phyloP scores from a whole-genome alignment of 2,888 invertebrate species.

The Eupithecia abbreviata region DNA sequence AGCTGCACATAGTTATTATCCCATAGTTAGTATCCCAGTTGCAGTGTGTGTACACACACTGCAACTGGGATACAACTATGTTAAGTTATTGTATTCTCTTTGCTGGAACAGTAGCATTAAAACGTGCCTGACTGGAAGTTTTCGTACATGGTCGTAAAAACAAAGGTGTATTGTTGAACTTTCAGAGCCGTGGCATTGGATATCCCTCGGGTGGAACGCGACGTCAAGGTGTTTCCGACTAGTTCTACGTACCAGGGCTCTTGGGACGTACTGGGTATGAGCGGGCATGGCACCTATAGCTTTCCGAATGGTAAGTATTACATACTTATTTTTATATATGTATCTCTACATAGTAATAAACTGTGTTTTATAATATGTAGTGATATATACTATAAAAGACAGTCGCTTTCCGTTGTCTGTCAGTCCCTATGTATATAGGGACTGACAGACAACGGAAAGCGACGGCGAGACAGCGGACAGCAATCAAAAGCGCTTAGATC shows the following conservation, averaged over 20 bases:
- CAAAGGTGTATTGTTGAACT: constrained; percentile 3
- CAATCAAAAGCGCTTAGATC: too few species aligned
- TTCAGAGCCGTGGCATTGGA: constrained; percentile 61
- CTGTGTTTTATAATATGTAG: too few species aligned
- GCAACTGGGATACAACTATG: background rate
- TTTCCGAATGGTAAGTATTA: constrained; percentile 82
- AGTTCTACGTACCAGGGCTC: constrained; percentile 84
- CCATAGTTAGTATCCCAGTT: too few species aligned
- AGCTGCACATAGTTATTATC: background rate
- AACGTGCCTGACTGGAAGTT: constrained; percentile 3
- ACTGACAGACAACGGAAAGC: too few species aligned
- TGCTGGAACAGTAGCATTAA: background rate
- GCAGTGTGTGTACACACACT: background rate
- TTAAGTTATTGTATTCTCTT: too few species aligned
- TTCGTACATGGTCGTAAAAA: background rate
- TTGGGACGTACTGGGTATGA: constrained; percentile 85
- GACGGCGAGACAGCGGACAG: too few species aligned
- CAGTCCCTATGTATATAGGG: too few species aligned
- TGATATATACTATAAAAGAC: too few species aligned
- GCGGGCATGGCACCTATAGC: constrained; percentile 84
- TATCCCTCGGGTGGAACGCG: constrained; percentile 65
- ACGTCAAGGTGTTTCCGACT: constrained; percentile 74
- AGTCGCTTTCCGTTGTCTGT: too few species aligned
- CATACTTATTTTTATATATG: background rate
- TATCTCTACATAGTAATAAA: too few species aligned